Conservation (phyloP, 2,888 invertebrate species). For the Tipula vernalis region DNA sequence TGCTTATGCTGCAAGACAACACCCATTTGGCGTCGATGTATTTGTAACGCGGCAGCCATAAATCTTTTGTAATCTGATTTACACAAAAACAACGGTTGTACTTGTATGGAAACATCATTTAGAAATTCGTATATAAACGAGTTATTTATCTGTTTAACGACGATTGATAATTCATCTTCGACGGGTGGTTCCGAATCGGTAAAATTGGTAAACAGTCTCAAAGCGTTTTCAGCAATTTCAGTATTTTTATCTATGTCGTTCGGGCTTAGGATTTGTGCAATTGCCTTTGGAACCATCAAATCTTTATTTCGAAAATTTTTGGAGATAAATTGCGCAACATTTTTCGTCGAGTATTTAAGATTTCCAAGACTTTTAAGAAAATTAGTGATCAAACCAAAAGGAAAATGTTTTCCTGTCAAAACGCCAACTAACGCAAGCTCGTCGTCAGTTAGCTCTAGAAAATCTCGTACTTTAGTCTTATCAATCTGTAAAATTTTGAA, state of each 20-base stretch:
- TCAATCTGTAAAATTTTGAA: not conserved
- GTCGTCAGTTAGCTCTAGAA: not conserved
- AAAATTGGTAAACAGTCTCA: not conserved
- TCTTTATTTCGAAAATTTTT: not conserved
- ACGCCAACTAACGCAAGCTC: not conserved
- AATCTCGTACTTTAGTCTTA: not conserved
- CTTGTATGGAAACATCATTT: not conserved
- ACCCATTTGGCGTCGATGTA: not conserved
- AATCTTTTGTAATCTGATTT: not conserved
- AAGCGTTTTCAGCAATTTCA: not conserved
- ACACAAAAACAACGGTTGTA: not conserved
- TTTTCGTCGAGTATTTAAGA: not conserved
- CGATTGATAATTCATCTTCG: not conserved
- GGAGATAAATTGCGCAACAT: not conserved
- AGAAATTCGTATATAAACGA: not conserved
- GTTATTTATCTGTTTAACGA: not conserved
- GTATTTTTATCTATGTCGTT: not conserved
- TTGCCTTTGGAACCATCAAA: not conserved
- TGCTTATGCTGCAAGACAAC: not conserved
- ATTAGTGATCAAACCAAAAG: not conserved
- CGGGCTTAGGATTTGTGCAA: not conserved
- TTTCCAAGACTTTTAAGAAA: not conserved
- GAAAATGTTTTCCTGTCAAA: not conserved
- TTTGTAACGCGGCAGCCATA: not conserved
- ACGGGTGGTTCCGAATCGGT: not conserved